A percentile compares a stretch with the other conserved stretches of the same genome.
Conservation (phyloP, 2,888 invertebrate genomes). For the Shargacucullia verbasci region DNA sequence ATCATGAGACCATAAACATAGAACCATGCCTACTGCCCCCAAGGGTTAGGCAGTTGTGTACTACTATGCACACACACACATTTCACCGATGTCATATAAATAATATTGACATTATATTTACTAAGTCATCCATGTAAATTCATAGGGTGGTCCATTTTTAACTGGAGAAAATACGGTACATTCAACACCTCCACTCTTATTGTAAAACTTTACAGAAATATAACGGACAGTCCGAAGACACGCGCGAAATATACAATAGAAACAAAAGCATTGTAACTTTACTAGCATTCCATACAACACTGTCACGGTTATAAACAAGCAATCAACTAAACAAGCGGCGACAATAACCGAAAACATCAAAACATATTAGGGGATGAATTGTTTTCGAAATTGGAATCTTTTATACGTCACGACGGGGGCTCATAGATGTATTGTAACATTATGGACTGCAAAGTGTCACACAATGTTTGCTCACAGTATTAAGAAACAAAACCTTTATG, state of each 20-base stretch:
- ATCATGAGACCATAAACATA: too few species aligned
- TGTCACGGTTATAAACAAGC: conserved; percentile 79
- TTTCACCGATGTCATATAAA: too few species aligned
- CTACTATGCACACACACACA: too few species aligned
- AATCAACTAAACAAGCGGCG: conserved; percentile 73
- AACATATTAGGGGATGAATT: conserved; percentile 85
- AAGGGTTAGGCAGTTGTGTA: too few species aligned
- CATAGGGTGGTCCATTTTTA: too few species aligned
- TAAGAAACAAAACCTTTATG: conserved; percentile 61
- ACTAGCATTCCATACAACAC: conserved; percentile 58
- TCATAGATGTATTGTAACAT: conserved; percentile 67
- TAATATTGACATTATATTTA: too few species aligned
- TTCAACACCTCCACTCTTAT: conserved; percentile 5
- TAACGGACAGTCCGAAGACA: conserved; percentile 73
- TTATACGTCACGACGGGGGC: conserved; percentile 81
- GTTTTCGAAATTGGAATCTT: conserved; percentile 82
- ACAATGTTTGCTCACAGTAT: conserved; percentile 62
- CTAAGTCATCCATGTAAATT: too few species aligned
- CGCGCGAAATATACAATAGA: conserved; percentile 69
- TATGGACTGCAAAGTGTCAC: conserved; percentile 71
- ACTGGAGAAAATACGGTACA: too few species aligned
- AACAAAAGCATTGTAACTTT: conserved; percentile 70
- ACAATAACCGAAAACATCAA: conserved; percentile 83
- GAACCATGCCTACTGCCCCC: too few species aligned
- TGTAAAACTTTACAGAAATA: conserved; percentile 53